Percentiles rank a stretch among this genome's conserved stretches.
Conservation (phyloP, 2,888 invertebrate genomes). For the Ariolimax columbianus region DNA sequence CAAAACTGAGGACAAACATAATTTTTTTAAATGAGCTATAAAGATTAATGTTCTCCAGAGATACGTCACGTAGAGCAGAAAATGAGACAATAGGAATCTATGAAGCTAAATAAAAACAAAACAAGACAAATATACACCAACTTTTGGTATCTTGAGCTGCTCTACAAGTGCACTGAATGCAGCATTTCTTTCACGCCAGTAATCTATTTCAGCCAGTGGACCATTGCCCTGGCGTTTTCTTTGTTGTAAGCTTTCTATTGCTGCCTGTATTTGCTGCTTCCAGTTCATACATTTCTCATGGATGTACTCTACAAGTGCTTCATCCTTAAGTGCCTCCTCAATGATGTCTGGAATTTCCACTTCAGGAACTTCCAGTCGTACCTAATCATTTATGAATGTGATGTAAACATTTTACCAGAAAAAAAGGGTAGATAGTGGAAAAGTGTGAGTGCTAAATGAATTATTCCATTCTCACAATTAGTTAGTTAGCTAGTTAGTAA, state of each 20-base stretch:
- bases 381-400: constrained; percentile 61
- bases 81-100: too few species aligned
- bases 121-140: constrained; percentile 69
- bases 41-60: too few species aligned
- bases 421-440: too few species aligned
- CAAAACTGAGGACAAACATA: too few species aligned
- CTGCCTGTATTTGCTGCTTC: constrained; percentile 80
- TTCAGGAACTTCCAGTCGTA: constrained; percentile 80
- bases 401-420: not conserved
- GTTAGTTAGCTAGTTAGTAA: too few species aligned
- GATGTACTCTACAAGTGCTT: constrained; percentile 79
- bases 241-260: constrained; percentile 74
- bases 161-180: constrained; percentile 88
- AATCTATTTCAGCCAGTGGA: constrained; percentile 90
- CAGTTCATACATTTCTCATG: constrained; percentile 81
- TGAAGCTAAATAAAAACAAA: not conserved
- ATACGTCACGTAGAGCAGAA: too few species aligned
- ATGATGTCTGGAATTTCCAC: constrained; percentile 74
- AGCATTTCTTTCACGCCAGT: constrained; percentile 90
- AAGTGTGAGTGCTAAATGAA: too few species aligned
- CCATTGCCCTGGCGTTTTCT: constrained; percentile 83
- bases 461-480: too few species aligned
- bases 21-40: too few species aligned
- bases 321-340: constrained; percentile 76
- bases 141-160: constrained; percentile 87